A percentile compares a stretch with the other conserved stretches of the same genome.
Conservation (phyloP, 1,140 invertebrate species). For the Euborellia annulipes region DNA sequence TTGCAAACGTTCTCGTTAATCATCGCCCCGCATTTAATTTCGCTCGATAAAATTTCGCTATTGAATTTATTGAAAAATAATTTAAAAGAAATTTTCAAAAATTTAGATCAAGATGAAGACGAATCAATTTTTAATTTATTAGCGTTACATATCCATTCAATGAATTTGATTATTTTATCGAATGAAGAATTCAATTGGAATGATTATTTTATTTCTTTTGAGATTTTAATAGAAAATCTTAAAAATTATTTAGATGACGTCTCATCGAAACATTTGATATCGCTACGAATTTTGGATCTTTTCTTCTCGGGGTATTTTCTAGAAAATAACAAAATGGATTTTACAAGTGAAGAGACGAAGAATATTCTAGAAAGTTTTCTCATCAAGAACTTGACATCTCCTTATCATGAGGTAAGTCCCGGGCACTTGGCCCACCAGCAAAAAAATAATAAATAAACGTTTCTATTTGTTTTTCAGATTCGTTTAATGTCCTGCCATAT, state of each 20-base stretch:
- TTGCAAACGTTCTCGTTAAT: no score
- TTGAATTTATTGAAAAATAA: no score
- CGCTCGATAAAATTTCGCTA: no score
- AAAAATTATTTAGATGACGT: neutral
- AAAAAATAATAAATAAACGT: neutral
- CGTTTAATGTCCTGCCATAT: slow-evolving; percentile 51
- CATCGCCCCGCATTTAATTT: no score
- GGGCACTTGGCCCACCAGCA: no score
- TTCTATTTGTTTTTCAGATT: slow-evolving; percentile 31
- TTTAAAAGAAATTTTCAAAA: no score
- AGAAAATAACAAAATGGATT: slow-evolving; percentile 27
- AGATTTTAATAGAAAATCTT: neutral
- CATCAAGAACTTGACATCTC: slow-evolving; percentile 39
- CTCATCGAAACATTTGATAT: slow-evolving; percentile 18
- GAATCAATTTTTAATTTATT: no score
- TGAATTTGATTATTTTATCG: no score
- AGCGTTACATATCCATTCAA: no score
- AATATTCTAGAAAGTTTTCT: slow-evolving; percentile 30
- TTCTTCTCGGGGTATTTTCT: slow-evolving; percentile 32
- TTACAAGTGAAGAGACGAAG: slow-evolving; percentile 19
- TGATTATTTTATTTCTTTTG: neutral
- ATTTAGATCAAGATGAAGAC: no score
- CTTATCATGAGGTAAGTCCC: slow-evolving; percentile 41
- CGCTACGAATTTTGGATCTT: slow-evolving; percentile 32
- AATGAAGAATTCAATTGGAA: no score